A percentile compares a stretch with the other conserved stretches of the same genome.
These are phyloP conservation scores for Vanessa cardui DNA, from an alignment of 2,888 invertebrate species.

Conservation along the genomic window DNA sequence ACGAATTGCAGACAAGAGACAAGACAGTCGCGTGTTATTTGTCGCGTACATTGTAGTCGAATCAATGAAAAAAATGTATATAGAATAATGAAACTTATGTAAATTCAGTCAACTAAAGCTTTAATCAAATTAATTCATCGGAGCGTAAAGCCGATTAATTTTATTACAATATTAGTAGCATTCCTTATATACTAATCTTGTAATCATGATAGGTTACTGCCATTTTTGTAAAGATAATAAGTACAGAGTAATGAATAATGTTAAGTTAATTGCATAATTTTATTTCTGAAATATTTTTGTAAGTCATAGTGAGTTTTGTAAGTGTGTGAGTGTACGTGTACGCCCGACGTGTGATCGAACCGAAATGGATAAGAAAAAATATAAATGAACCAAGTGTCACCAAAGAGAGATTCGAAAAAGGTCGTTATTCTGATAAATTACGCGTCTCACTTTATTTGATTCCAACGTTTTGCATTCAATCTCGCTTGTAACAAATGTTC, in stretches of 20 bases:
- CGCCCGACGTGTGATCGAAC: slow-evolving; percentile 74
- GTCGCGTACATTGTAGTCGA: background rate
- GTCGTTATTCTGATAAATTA: slow-evolving; percentile 80
- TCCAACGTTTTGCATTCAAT: slow-evolving; percentile 55
- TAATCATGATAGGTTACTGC: too few species aligned
- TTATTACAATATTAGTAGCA: background rate
- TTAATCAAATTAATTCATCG: too few species aligned
- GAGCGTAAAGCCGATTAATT: background rate
- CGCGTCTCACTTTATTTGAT: slow-evolving; percentile 66
- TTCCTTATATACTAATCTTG: too few species aligned
- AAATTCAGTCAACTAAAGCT: too few species aligned
- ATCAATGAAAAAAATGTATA: background rate
- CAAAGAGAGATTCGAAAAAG: slow-evolving; percentile 76
- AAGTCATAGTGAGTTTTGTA: too few species aligned
- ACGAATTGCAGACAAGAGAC: slow-evolving; percentile 26
- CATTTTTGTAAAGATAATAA: too few species aligned
- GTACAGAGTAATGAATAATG: too few species aligned
- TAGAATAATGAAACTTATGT: background rate
- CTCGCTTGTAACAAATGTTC: slow-evolving; percentile 57
- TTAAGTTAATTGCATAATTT: too few species aligned
- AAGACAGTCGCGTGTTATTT: slow-evolving; percentile 23
- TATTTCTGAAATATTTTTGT: too few species aligned
- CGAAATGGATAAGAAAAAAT: slow-evolving; percentile 77
- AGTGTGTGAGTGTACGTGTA: slow-evolving; percentile 62
- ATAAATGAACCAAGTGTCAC: slow-evolving; percentile 78